phyloP scores from a whole-genome alignment of 2,888 invertebrate species.

The Plusia festucae region DNA sequence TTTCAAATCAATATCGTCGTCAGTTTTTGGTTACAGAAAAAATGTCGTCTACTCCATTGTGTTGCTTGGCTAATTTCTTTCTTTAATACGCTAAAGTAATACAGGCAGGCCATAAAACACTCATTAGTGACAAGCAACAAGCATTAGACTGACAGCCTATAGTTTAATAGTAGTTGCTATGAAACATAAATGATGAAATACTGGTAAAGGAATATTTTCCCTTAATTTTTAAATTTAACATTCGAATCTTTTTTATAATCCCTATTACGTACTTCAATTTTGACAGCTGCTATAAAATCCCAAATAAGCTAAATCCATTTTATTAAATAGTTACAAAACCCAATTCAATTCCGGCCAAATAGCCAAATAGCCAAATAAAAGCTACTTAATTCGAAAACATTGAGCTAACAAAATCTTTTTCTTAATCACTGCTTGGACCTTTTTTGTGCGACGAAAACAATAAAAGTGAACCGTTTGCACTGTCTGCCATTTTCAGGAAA shows the following conservation, averaged over 20 bases:
- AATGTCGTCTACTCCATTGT: no score
- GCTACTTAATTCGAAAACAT: slow-evolving; percentile 22
- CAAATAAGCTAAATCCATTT: not conserved
- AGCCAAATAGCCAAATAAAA: slow-evolving; percentile 11
- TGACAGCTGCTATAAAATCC: not conserved
- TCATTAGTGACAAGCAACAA: no score
- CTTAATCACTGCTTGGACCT: slow-evolving; percentile 51
- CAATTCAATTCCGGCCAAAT: slow-evolving; percentile 6
- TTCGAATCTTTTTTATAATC: not conserved
- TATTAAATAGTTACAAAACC: not conserved
- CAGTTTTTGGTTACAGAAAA: no score
- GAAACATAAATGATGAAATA: no score
- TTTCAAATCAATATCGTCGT: no score
- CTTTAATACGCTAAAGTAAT: no score
- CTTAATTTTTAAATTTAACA: no score
- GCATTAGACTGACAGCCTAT: no score
- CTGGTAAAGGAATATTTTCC: no score
- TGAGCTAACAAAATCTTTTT: slow-evolving; percentile 30
- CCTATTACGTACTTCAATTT: not conserved
- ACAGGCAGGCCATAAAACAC: no score
- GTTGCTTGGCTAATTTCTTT: no score
- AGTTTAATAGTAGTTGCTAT: no score
- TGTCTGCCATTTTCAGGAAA: slow-evolving; percentile 77
- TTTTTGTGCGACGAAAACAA: slow-evolving; percentile 70
- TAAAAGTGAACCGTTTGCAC: slow-evolving; percentile 73